Evolutionary conservation across 2,797 vertebrate species (phyloP).

Genomic region (Choloepus didactylus): DNA sequence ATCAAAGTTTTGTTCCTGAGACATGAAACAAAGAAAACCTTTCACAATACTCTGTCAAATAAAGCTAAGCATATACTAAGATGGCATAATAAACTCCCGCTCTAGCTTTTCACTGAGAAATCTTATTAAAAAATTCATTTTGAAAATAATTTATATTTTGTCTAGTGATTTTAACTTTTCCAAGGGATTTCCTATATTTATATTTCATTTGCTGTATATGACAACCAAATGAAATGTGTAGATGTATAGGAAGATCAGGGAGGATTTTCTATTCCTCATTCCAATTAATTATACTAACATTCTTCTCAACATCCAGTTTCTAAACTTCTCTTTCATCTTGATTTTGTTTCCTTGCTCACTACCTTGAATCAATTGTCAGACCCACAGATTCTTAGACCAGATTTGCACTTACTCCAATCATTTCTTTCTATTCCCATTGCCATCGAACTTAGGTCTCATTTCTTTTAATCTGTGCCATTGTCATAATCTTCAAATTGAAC

Average conservation of each 20-base stretch:
- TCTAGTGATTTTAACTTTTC: constrained; percentile 32
- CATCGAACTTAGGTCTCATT: background rate
- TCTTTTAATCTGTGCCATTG: background rate
- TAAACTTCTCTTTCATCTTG: background rate
- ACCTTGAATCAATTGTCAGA: background rate
- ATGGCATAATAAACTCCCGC: background rate
- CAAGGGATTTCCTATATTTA: constrained; percentile 8
- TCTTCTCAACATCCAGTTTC: background rate
- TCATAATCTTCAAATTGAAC: background rate
- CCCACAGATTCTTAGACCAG: background rate
- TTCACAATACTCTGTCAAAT: background rate
- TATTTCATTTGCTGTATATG: constrained; percentile 31
- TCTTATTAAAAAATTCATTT: constrained; percentile 4
- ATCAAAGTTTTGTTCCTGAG: constrained; percentile 29
- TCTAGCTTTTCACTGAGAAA: background rate
- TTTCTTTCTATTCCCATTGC: background rate
- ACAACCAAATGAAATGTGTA: background rate
- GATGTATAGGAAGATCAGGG: background rate
- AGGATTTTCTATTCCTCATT: background rate
- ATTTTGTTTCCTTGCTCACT: background rate
- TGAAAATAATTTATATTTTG: constrained; percentile 29
- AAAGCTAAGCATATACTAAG: constrained; percentile 24
- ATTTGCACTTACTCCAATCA: background rate
- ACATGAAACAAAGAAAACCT: constrained; percentile 34
- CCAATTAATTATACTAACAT: background rate